phyloP scores from a whole-genome alignment of 1,140 invertebrate genomes.

The Helicoverpa zea region DNA sequence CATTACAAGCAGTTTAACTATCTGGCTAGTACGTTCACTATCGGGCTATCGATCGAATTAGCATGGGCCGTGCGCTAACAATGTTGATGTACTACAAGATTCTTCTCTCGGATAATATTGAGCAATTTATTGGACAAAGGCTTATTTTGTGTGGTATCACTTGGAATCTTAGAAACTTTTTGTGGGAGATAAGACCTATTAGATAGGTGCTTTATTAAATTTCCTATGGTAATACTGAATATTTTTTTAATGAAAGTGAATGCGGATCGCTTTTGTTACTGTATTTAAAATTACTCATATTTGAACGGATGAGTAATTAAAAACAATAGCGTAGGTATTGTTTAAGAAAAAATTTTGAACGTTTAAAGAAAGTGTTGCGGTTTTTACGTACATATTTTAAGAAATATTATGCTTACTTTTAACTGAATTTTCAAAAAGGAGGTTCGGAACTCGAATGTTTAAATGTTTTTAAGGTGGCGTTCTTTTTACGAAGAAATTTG shows the following conservation, averaged over 20 bases:
- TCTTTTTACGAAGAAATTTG: background rate
- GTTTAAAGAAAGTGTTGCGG: background rate
- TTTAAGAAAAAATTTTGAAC: background rate
- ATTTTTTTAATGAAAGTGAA: background rate
- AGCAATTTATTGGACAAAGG: conserved; percentile 13
- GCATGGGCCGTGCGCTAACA: conserved; percentile 59
- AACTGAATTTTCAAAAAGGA: too few relatives aligned
- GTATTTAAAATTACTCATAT: background rate
- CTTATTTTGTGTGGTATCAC: background rate
- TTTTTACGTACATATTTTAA: too few relatives aligned
- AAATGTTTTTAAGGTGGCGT: too few relatives aligned
- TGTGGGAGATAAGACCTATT: background rate
- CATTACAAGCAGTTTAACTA: conserved; percentile 45
- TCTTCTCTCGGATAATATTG: conserved; percentile 39
- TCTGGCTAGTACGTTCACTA: conserved; percentile 26
- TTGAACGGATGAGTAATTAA: background rate
- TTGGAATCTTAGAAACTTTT: background rate
- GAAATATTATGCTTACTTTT: too few relatives aligned
- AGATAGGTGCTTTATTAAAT: too few relatives aligned
- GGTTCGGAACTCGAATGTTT: too few relatives aligned
- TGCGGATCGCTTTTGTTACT: background rate
- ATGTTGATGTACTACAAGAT: conserved; percentile 41
- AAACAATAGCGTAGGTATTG: conserved; percentile 2
- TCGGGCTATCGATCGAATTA: conserved; percentile 62
- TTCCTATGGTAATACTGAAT: background rate